A percentile compares a stretch with the other conserved stretches of the same genome.
Evolutionary conservation across 2,113 vertebrate genomes (phyloP).

Genomic region (Clarias batrachus): DNA sequence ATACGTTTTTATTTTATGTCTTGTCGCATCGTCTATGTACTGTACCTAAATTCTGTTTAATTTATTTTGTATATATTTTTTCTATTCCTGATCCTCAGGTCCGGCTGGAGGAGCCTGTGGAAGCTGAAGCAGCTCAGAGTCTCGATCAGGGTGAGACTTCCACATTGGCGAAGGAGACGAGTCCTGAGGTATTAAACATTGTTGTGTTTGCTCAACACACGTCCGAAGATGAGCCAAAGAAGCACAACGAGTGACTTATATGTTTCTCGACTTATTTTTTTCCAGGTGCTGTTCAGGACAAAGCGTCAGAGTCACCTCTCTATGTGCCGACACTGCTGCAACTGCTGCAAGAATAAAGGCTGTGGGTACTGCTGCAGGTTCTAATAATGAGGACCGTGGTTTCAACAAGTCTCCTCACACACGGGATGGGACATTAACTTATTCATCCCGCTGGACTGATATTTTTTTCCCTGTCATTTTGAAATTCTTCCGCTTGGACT

Average conservation of each 20-base stretch:
- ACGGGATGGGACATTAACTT: conserved; percentile 49
- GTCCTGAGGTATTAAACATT: conserved; percentile 60
- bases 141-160: conserved; percentile 51
- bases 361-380: conserved; percentile 79
- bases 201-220: conserved; percentile 41
- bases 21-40: too few relatives aligned
- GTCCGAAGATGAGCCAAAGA: background rate
- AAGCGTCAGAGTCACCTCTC: conserved; percentile 73
- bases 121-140: conserved; percentile 60
- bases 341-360: conserved; percentile 68
- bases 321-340: conserved; percentile 76
- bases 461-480: background rate
- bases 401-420: too few relatives aligned
- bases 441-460: conserved; percentile 42
- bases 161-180: conserved; percentile 41
- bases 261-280: background rate
- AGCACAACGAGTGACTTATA: background rate
- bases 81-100: conserved; percentile 57
- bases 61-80: background rate
- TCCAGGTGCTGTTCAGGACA: conserved; percentile 61
- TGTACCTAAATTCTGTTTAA: background rate
- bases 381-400: conserved; percentile 52
- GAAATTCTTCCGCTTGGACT: background rate
- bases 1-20: background rate
- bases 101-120: conserved; percentile 56